Evolutionary conservation across 2,797 vertebrate genomes (phyloP).

Genomic region (Steatocranus sp.): DNA sequence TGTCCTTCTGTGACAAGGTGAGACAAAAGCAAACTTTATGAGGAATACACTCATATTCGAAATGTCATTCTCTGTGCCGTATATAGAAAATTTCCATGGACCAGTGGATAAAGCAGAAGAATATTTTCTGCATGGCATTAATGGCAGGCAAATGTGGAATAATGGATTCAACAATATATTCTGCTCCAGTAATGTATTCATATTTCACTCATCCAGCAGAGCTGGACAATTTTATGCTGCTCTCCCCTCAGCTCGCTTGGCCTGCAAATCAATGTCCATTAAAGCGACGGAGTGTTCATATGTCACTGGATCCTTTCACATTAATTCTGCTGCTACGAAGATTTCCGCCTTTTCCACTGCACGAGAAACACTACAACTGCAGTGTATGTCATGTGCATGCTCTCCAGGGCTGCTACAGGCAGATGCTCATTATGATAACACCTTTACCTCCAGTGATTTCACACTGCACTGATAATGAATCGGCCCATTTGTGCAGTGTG

Average conservation of each 20-base stretch:
- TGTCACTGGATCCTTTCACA: conserved; percentile 44
- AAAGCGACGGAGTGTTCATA: conserved; percentile 42
- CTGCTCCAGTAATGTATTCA: conserved; percentile 37
- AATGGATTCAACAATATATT: conserved; percentile 37
- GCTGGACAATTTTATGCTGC: conserved; percentile 36
- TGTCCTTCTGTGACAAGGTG: neutral
- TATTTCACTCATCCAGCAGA: conserved; percentile 48
- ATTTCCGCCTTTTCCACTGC: neutral
- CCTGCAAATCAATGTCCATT: conserved; percentile 69
- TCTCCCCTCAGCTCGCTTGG: conserved; percentile 29
- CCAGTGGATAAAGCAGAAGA: conserved; percentile 18
- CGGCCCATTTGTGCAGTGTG: conserved; percentile 7
- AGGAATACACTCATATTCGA: neutral
- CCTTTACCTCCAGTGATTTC: conserved; percentile 41
- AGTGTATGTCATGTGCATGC: neutral
- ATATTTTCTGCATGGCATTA: conserved; percentile 35
- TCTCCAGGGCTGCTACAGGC: conserved; percentile 44
- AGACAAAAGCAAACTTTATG: neutral
- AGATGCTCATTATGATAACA: conserved; percentile 49
- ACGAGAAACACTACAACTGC: neutral
- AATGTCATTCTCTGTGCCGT: conserved; percentile 9
- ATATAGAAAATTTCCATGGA: conserved; percentile 2
- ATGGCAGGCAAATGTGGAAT: conserved; percentile 39
- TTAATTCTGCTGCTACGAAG: conserved; percentile 33
- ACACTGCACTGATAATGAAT: conserved; percentile 37